Percentiles rank a stretch among this genome's conserved stretches.
phyloP scores from a whole-genome alignment of 2,888 invertebrate species.

The Allacma fusca region DNA sequence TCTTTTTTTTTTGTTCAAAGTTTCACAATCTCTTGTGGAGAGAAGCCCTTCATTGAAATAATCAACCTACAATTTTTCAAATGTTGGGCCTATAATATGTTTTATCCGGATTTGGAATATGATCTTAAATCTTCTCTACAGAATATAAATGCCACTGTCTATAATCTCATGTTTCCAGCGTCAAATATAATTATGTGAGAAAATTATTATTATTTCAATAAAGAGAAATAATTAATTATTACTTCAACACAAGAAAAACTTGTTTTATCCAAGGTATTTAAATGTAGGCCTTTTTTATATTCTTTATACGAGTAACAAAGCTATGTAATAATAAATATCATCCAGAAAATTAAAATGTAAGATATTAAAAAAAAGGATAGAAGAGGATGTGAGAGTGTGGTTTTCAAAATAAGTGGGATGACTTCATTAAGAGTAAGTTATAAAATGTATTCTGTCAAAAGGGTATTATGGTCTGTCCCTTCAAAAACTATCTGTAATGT shows the following conservation, averaged over 20 bases:
- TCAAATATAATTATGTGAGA: too few species aligned
- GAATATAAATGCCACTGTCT: constrained; percentile 3
- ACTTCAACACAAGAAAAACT: too few species aligned
- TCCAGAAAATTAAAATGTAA: background rate
- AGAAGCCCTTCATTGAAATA: background rate
- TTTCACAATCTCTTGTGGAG: background rate
- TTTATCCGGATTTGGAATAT: constrained; percentile 20
- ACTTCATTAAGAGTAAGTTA: background rate
- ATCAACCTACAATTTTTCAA: background rate
- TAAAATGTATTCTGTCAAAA: background rate
- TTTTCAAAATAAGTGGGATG: background rate
- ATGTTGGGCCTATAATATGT: background rate
- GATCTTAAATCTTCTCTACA: background rate
- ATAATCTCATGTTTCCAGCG: background rate
- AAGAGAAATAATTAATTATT: too few species aligned
- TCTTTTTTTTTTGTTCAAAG: too few species aligned
- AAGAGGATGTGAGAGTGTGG: background rate
- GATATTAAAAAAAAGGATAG: background rate
- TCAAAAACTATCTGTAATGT: too few species aligned
- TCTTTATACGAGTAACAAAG: background rate
- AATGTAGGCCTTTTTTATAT: constrained; percentile 53
- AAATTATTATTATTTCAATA: too few species aligned
- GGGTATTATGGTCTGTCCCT: too few species aligned
- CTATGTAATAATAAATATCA: too few species aligned
- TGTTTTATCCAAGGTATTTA: constrained; percentile 1